phyloP scores from a whole-genome alignment of 2,888 invertebrate genomes.

The Nycteola revayana region DNA sequence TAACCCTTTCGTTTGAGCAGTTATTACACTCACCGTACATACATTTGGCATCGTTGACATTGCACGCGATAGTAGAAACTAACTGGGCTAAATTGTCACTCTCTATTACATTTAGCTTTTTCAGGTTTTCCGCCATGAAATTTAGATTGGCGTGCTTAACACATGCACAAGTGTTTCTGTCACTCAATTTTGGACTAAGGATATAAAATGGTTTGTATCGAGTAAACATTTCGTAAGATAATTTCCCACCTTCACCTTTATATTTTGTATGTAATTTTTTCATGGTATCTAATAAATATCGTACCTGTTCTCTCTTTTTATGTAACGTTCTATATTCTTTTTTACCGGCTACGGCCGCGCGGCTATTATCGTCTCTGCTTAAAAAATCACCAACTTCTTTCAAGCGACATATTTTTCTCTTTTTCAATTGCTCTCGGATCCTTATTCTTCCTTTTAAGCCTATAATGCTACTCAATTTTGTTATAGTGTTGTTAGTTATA shows the following conservation, averaged over 20 bases:
- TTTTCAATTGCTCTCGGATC: neutral
- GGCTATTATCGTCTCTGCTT: constrained; percentile 5
- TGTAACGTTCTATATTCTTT: neutral
- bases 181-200: constrained; percentile 4
- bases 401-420: constrained; percentile 8
- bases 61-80: constrained; percentile 6
- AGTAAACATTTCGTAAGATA: constrained; percentile 3
- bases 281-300: constrained; percentile 1
- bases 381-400: constrained; percentile 7
- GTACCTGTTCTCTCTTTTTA: neutral
- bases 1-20: neutral
- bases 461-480: neutral
- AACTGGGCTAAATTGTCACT: constrained; percentile 4
- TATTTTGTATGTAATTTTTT: constrained; percentile 6
- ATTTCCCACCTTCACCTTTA: constrained; percentile 5
- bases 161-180: constrained; percentile 15
- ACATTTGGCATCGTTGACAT: constrained; percentile 4
- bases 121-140: constrained; percentile 10
- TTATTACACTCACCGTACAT: constrained; percentile 1
- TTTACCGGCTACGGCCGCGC: constrained; percentile 1
- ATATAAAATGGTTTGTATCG: constrained; percentile 10
- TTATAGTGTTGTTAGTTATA: constrained; percentile 1
- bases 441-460: neutral
- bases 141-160: constrained; percentile 1
- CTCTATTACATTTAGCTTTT: constrained; percentile 6